A percentile compares a stretch with the other conserved stretches of the same genome.
These are phyloP conservation scores for Harpagoxenus sublaevis DNA, from an alignment of 2,888 invertebrate species.

Conservation along the genomic window DNA sequence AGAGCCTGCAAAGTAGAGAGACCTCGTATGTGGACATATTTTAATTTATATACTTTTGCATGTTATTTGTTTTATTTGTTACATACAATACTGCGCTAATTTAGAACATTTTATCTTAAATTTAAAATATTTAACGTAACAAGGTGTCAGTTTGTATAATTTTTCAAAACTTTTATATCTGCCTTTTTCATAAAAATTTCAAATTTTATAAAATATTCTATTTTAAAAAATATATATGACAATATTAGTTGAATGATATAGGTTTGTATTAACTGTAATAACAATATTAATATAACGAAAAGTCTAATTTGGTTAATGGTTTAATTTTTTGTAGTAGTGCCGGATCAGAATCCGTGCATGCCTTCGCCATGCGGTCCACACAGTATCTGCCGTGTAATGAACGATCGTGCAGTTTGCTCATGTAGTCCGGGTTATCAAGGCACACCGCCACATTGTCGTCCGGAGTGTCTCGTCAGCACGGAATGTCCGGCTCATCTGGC, in stretches of 20 bases:
- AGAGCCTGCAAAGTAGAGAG: conserved; percentile 89
- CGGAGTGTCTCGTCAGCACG: conserved; percentile 88
- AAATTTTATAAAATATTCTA: no score
- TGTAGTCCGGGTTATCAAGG: conserved; percentile 89
- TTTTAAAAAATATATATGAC: background rate
- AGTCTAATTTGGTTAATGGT: background rate
- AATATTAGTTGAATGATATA: background rate
- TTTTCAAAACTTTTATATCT: background rate
- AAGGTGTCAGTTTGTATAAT: background rate
- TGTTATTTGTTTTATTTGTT: background rate
- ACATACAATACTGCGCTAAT: background rate
- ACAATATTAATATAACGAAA: background rate
- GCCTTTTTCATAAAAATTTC: background rate
- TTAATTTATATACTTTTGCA: background rate
- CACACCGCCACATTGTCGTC: conserved; percentile 88
- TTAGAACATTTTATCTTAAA: background rate
- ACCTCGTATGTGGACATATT: conserved; percentile 66
- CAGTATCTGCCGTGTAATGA: conserved; percentile 88
- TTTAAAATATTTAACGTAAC: background rate
- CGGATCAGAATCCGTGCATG: conserved; percentile 87
- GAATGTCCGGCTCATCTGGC: conserved; percentile 89
- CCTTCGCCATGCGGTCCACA: conserved; percentile 89
- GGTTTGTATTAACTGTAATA: background rate
- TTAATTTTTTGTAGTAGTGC: conserved; percentile 77
- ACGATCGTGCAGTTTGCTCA: conserved; percentile 89